Evolutionary conservation across 23 tunicate species (phyloP).

Genomic region (Trididemnum nubilum): DNA sequence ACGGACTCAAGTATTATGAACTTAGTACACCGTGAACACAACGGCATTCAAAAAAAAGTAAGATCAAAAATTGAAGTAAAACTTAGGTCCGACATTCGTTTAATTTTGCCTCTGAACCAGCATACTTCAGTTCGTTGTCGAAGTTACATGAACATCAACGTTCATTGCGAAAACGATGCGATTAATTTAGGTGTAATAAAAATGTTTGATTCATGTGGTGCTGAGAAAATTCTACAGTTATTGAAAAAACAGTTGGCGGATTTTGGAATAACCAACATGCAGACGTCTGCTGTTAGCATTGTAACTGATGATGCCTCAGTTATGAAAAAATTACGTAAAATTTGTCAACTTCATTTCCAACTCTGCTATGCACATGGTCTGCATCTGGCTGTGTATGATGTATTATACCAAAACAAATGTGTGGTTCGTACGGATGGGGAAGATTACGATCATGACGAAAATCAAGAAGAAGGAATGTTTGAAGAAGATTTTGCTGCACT

Average conservation of each 20-base stretch:
- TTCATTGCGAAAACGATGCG: too few relatives aligned
- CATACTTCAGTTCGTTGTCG: neutral
- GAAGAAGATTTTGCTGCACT: too few relatives aligned
- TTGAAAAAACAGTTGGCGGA: constrained; percentile 12
- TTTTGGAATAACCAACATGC: constrained; percentile 5
- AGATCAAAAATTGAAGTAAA: neutral
- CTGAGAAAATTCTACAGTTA: neutral
- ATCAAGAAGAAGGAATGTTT: neutral
- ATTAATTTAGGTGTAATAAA: neutral
- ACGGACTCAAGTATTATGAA: too few relatives aligned
- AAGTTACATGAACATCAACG: neutral
- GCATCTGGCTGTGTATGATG: neutral
- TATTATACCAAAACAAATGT: neutral
- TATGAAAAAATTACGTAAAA: too few relatives aligned
- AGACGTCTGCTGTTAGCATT: too few relatives aligned
- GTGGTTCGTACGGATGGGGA: neutral
- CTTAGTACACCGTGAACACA: too few relatives aligned
- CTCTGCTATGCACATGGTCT: too few relatives aligned
- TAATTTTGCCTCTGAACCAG: neutral
- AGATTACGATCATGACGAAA: neutral
- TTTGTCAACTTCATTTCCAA: too few relatives aligned
- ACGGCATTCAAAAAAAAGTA: too few relatives aligned
- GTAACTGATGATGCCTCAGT: too few relatives aligned
- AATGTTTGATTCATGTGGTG: too few relatives aligned
- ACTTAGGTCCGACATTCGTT: neutral